Percentiles rank a stretch among this genome's conserved stretches.
phyloP scores from a whole-genome alignment of 2,113 vertebrate genomes.

The Bolborhynchus lineola region DNA sequence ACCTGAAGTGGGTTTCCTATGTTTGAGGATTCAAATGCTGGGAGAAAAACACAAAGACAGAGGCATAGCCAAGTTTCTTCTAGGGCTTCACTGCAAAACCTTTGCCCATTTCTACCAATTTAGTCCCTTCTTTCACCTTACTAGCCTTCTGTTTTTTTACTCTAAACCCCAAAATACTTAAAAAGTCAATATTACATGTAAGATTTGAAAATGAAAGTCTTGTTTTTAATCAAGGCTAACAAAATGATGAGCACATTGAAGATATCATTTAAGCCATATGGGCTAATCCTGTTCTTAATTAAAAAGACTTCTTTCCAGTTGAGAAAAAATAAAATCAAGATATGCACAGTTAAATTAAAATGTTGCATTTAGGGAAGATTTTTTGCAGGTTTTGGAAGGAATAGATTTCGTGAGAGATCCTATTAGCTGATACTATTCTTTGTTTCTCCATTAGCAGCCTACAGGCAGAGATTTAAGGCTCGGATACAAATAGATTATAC shows the following conservation, averaged over 20 bases:
- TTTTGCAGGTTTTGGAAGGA: slow-evolving; percentile 24
- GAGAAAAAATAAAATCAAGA: slow-evolving; percentile 8
- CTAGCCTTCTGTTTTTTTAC: neutral
- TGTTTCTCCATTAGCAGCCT: slow-evolving; percentile 38
- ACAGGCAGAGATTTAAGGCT: slow-evolving; percentile 47
- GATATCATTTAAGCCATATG: neutral
- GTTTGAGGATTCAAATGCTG: neutral
- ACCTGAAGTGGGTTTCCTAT: neutral
- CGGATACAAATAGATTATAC: neutral
- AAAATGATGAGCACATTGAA: slow-evolving; percentile 3
- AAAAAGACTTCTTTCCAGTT: neutral
- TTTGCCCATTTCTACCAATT: neutral
- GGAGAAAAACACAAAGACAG: neutral
- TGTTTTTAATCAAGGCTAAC: slow-evolving; percentile 32
- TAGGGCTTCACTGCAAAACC: neutral
- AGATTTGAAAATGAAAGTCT: neutral
- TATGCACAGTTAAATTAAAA: slow-evolving; percentile 15
- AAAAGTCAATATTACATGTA: neutral
- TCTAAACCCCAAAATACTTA: neutral
- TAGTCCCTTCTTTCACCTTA: neutral
- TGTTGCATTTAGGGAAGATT: neutral
- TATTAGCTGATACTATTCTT: slow-evolving; percentile 43
- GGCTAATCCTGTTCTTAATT: slow-evolving; percentile 32
- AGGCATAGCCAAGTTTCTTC: neutral
- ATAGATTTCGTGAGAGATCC: slow-evolving; percentile 36